Evolutionary conservation across 2,888 invertebrate genomes (phyloP).

Genomic region (Flexamia atlantica): DNA sequence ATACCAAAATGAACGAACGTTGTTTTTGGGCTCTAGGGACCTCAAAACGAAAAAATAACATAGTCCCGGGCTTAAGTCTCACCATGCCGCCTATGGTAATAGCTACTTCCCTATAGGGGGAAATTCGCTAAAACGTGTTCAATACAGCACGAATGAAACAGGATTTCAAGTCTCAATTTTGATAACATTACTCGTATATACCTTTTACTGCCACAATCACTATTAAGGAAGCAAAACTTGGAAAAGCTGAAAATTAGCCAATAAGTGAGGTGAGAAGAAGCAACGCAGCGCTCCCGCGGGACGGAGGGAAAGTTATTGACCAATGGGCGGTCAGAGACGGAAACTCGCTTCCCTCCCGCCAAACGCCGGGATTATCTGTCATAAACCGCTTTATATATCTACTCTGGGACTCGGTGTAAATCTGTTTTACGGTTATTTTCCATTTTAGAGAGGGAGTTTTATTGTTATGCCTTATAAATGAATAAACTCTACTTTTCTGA

Average conservation of each 20-base stretch:
- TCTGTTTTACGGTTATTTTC: slow-evolving; percentile 10
- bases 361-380: not conserved
- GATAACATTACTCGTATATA: no score
- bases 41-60: no score
- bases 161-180: no score
- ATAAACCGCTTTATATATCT: not conserved
- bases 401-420: not conserved
- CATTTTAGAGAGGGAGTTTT: not conserved
- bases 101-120: no score
- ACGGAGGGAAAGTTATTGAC: slow-evolving; percentile 6
- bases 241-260: slow-evolving; percentile 5
- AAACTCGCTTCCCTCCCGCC: not conserved
- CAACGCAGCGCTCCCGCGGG: not conserved
- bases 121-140: no score
- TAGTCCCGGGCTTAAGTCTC: no score
- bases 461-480: not conserved
- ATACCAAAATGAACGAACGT: no score
- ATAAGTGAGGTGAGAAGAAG: not conserved
- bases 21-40: no score
- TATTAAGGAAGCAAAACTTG: not conserved
- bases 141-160: no score
- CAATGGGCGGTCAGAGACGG: not conserved
- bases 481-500: not conserved
- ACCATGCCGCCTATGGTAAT: no score
- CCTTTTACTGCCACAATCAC: no score